A percentile compares a stretch with the other conserved stretches of the same genome.
phyloP scores from a whole-genome alignment of 1,140 invertebrate species.

The Nylanderia fulva region DNA sequence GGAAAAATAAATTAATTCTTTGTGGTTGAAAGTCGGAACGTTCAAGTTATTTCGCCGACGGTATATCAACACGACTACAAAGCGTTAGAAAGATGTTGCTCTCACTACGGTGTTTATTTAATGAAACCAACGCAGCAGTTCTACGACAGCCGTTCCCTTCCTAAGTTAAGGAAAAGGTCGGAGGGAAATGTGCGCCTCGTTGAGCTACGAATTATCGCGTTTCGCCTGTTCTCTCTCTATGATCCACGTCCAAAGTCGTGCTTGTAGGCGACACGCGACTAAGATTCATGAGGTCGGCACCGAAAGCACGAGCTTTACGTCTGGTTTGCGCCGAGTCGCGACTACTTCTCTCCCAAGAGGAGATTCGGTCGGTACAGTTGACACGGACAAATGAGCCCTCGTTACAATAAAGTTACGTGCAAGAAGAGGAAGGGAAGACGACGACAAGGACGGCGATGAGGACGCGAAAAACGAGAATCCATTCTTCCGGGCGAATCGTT shows the following conservation, averaged over 20 bases:
- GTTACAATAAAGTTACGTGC: constrained; percentile 71
- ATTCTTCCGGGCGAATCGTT: constrained; percentile 59
- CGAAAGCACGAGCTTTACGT: constrained; percentile 52
- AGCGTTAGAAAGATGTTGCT: background rate
- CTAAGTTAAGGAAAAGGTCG: constrained; percentile 20
- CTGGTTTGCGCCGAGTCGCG: constrained; percentile 47
- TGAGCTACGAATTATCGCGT: constrained; percentile 52
- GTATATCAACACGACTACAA: constrained; percentile 14
- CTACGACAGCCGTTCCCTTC: constrained; percentile 14
- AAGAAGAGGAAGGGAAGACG: constrained; percentile 52
- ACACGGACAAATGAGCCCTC: constrained; percentile 70
- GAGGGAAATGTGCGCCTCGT: constrained; percentile 9
- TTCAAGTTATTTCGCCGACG: background rate
- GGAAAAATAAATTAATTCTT: constrained; percentile 18
- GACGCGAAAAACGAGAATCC: constrained; percentile 58
- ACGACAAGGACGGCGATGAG: constrained; percentile 12
- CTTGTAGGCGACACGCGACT: constrained; percentile 47
- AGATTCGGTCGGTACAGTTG: constrained; percentile 54
- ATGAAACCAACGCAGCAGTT: constrained; percentile 9
- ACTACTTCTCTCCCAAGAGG: constrained; percentile 42
- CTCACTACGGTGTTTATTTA: constrained; percentile 27
- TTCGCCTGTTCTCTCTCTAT: constrained; percentile 6
- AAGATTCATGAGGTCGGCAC: constrained; percentile 51
- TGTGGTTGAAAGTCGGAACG: background rate
- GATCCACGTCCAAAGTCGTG: constrained; percentile 40